Evolutionary conservation across 2,113 vertebrate genomes (phyloP).

Genomic region (Tenebrosternarchus preto): DNA sequence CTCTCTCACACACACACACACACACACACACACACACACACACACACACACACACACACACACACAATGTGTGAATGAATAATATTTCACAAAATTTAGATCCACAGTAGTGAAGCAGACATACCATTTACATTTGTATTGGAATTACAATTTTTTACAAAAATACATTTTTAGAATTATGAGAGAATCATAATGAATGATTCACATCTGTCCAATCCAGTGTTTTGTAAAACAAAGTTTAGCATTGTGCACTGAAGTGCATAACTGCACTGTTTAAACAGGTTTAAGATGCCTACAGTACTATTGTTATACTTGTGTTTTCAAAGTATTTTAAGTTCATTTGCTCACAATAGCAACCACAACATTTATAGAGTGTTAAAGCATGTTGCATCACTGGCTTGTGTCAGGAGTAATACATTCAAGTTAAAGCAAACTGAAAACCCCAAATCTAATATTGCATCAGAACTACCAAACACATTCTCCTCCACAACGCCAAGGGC

Average conservation of each 20-base stretch:
- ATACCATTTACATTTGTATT: neutral
- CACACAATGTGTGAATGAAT: neutral
- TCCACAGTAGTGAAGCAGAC: neutral
- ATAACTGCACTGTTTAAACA: neutral
- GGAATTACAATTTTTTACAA: neutral
- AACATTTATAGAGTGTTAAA: slow-evolving; percentile 12
- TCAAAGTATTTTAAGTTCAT: slow-evolving; percentile 9
- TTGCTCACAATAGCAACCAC: slow-evolving; percentile 8
- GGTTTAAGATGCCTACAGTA: neutral
- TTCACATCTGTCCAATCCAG: neutral
- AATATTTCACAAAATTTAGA: neutral
- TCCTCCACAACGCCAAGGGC: slow-evolving; percentile 36
- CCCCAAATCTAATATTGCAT: slow-evolving; percentile 34
- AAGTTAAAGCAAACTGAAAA: slow-evolving; percentile 14
- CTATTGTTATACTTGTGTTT: neutral
- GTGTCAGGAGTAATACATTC: slow-evolving; percentile 7
- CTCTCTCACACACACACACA: neutral
- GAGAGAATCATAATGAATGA: slow-evolving; percentile 9
- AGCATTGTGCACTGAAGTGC: neutral
- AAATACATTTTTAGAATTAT: too few species aligned
- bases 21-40: neutral
- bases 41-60: slow-evolving; percentile 7
- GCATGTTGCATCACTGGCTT: slow-evolving; percentile 16
- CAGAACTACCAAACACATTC: slow-evolving; percentile 30
- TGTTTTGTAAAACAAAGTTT: neutral